phyloP scores from a whole-genome alignment of 2,113 vertebrate species.

The Cyprinus carpio region DNA sequence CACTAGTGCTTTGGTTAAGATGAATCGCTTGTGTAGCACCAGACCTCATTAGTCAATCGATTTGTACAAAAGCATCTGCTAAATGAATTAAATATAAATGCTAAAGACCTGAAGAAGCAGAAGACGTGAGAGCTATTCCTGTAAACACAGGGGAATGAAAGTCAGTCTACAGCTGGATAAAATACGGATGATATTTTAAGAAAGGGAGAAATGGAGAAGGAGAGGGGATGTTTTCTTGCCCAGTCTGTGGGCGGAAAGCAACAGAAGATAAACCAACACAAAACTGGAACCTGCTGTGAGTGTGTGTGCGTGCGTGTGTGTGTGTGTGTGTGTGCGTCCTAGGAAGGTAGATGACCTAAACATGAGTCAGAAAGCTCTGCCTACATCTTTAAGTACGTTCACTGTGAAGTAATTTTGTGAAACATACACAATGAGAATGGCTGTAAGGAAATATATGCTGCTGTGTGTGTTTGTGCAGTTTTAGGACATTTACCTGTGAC shows the following conservation, averaged over 20 bases:
- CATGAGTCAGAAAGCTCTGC: slow-evolving; percentile 2
- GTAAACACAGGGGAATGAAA: slow-evolving; percentile 4
- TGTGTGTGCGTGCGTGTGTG: neutral
- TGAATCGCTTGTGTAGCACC: neutral
- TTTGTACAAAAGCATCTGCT: neutral
- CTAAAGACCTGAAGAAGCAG: neutral
- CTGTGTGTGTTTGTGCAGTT: slow-evolving; percentile 16
- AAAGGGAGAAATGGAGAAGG: neutral
- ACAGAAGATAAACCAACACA: too few species aligned
- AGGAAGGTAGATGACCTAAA: slow-evolving; percentile 3
- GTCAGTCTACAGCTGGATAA: neutral
- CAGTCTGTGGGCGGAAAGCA: neutral
- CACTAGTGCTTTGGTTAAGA: neutral
- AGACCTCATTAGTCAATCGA: neutral
- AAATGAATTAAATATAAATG: neutral
- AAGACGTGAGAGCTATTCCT: neutral
- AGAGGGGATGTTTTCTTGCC: slow-evolving; percentile 20
- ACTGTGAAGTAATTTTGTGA: neutral
- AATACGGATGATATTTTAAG: slow-evolving; percentile 9
- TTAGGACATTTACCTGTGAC: neutral
- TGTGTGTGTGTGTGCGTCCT: neutral
- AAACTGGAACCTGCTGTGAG: neutral
- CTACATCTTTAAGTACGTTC: neutral
- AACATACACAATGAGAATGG: neutral
- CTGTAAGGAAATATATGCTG: neutral